Evolutionary conservation across 2,888 invertebrate genomes (phyloP).

Genomic region (Eristalis arbustorum): DNA sequence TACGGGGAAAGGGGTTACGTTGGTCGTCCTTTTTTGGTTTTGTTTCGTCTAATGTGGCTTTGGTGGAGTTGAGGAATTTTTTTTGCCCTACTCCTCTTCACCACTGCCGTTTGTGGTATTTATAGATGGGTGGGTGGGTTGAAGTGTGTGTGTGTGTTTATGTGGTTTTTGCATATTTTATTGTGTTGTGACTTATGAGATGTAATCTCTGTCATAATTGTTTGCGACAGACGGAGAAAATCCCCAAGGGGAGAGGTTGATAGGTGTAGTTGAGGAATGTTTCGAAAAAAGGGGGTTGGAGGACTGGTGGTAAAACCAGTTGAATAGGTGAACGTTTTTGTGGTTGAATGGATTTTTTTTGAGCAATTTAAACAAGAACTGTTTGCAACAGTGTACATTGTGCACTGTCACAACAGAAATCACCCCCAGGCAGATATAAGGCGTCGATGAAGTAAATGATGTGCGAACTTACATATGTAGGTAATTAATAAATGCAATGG

Average conservation of each 20-base stretch:
- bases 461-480: no score
- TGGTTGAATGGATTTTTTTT: not conserved
- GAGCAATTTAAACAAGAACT: not conserved
- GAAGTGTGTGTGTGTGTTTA: conserved; percentile 18
- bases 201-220: conserved; percentile 58
- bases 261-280: not conserved
- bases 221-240: conserved; percentile 40
- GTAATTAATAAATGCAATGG: no score
- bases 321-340: not conserved
- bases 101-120: not conserved
- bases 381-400: not conserved
- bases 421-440: no score
- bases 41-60: not conserved
- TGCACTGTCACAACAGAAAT: not conserved
- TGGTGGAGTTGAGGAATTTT: not conserved
- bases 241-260: not conserved
- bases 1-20: not conserved
- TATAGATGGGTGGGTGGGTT: not conserved
- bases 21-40: not conserved
- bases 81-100: not conserved
- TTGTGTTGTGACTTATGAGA: conserved; percentile 24
- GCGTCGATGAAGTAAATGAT: no score
- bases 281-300: not conserved
- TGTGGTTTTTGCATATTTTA: conserved; percentile 58
- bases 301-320: not conserved